A percentile compares a stretch with the other conserved stretches of the same genome.
Evolutionary conservation across 64 coral and sea anemone species (phyloP).

Genomic region (Porites lutea): DNA sequence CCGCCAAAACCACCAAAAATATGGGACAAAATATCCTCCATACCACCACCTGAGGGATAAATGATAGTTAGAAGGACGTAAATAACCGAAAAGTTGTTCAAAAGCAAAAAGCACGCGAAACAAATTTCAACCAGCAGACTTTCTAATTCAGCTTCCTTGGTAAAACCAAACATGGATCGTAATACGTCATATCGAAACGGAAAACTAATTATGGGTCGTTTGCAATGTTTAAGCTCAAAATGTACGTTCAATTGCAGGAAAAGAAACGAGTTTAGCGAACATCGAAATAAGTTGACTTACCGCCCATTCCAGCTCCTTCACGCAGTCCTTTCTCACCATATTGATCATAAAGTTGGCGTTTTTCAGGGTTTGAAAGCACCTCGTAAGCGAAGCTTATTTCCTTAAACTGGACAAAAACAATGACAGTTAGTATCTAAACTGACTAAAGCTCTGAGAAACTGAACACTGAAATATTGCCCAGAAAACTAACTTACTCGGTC

Average conservation of each 20-base stretch:
- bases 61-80: not conserved
- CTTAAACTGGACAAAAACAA: conserved; percentile 78
- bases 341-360: conserved; percentile 94
- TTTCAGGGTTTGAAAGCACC: conserved; percentile 94
- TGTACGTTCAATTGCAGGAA: not conserved
- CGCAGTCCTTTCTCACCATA: conserved; percentile 98
- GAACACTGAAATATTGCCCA: not conserved
- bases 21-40: conserved; percentile 97
- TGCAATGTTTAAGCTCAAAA: conserved; percentile 10
- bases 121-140: not conserved
- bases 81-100: not conserved
- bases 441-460: not conserved
- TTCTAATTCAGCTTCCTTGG: not conserved
- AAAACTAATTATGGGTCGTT: conserved; percentile 36
- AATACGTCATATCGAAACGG: conserved; percentile 29
- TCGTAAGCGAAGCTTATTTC: conserved; percentile 99
- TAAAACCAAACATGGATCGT: not conserved
- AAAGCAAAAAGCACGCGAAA: not conserved
- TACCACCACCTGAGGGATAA: conserved; percentile 71
- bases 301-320: conserved; percentile 85
- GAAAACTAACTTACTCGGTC: conserved; percentile 80
- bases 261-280: conserved; percentile 4
- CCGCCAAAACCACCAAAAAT: conserved; percentile 98
- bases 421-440: not conserved
- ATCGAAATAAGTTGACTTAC: conserved; percentile 43